A percentile compares a stretch with the other conserved stretches of the same genome.
These are phyloP conservation scores for Percopsis omiscomaycus DNA, from an alignment of 2,797 vertebrate species.

Conservation along the genomic window DNA sequence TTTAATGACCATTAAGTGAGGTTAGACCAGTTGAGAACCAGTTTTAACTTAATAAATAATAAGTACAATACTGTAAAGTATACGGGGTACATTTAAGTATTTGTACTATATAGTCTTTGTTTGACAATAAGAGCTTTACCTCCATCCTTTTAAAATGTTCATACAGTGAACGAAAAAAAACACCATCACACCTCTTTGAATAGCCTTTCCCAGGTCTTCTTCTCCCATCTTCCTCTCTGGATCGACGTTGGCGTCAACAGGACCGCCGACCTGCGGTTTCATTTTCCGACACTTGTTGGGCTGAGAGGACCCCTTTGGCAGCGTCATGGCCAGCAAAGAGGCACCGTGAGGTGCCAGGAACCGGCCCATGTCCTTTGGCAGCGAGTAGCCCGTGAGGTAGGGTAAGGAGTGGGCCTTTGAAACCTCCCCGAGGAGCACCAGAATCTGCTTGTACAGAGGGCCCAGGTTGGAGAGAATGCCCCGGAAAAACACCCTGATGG, in stretches of 20 bases:
- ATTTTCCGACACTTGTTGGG: background rate
- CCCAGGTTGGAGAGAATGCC: conserved; percentile 69
- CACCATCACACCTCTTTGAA: conserved; percentile 50
- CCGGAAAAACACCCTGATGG: conserved; percentile 37
- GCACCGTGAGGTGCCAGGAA: conserved; percentile 55
- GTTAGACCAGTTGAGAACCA: too few relatives aligned
- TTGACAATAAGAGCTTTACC: background rate
- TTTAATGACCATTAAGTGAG: too few relatives aligned
- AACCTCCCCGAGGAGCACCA: conserved; percentile 60
- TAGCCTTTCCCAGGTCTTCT: conserved; percentile 67
- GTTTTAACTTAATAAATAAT: too few relatives aligned
- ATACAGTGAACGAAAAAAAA: conserved; percentile 1
- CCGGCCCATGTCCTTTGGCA: conserved; percentile 64
- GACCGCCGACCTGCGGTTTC: background rate
- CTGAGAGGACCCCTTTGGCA: background rate
- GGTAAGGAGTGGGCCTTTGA: conserved; percentile 63
- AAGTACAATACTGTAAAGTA: too few relatives aligned
- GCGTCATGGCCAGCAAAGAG: conserved; percentile 19
- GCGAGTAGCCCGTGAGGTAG: conserved; percentile 63
- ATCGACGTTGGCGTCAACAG: background rate
- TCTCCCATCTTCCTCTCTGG: background rate
- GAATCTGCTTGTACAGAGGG: conserved; percentile 60
- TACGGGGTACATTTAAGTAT: too few relatives aligned
- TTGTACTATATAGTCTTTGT: too few relatives aligned
- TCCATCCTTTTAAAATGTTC: background rate